phyloP scores from a whole-genome alignment of 2,888 invertebrate genomes.

The Plebejus melissa region DNA sequence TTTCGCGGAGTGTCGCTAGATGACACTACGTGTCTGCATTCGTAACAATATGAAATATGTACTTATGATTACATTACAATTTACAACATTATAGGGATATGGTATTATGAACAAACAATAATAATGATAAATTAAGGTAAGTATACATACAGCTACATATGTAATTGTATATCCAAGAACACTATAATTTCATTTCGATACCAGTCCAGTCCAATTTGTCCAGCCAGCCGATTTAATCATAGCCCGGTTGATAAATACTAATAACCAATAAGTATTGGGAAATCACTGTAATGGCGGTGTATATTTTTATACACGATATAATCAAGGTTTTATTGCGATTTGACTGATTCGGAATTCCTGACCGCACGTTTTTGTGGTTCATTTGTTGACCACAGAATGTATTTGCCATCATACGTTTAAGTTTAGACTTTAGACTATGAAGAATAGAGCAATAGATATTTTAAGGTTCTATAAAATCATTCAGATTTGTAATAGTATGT shows the following conservation, averaged over 20 bases:
- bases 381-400: neutral
- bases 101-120: neutral
- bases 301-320: neutral
- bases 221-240: neutral
- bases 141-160: neutral
- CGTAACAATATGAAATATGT: no score
- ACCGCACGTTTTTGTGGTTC: neutral
- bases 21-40: no score
- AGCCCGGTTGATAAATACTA: neutral
- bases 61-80: no score
- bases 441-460: neutral
- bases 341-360: neutral
- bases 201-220: neutral
- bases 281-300: neutral
- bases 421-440: neutral
- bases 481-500: neutral
- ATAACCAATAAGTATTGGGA: constrained; percentile 18
- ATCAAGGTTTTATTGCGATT: constrained; percentile 10
- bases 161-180: neutral
- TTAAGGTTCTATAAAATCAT: neutral
- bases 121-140: neutral
- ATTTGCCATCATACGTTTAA: neutral
- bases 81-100: neutral
- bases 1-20: no score
- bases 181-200: constrained; percentile 2